Conservation (phyloP, 2,888 invertebrate species). For the Notodonta ziczac region DNA sequence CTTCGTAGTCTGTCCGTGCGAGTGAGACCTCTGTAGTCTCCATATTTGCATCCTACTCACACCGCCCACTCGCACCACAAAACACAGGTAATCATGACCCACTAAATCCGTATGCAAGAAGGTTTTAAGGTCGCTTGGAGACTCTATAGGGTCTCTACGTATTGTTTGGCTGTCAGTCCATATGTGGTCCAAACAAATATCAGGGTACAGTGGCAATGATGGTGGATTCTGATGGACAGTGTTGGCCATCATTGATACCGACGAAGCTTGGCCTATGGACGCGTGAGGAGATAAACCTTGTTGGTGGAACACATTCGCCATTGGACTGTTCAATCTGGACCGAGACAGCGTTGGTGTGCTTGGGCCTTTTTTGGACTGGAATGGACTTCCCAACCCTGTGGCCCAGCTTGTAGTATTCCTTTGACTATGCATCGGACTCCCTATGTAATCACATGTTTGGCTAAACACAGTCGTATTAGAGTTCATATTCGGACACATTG, state of each 20-base stretch:
- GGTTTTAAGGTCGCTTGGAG: conserved; percentile 82
- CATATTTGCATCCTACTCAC: conserved; percentile 86
- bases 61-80: conserved; percentile 80
- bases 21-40: conserved; percentile 87
- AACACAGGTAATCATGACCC: conserved; percentile 93
- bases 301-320: conserved; percentile 76
- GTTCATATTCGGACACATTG: conserved; percentile 83
- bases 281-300: conserved; percentile 78
- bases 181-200: conserved; percentile 94
- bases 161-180: conserved; percentile 91
- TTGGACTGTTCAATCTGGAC: conserved; percentile 74
- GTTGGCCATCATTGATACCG: conserved; percentile 74
- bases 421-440: conserved; percentile 72
- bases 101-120: conserved; percentile 94
- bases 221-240: conserved; percentile 77
- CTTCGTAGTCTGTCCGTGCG: conserved; percentile 68
- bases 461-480: conserved; percentile 69
- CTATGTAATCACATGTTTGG: conserved; percentile 72
- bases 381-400: conserved; percentile 69
- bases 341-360: conserved; percentile 58
- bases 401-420: conserved; percentile 68
- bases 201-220: conserved; percentile 91
- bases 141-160: conserved; percentile 67
- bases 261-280: conserved; percentile 76
- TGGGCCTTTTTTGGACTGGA: conserved; percentile 62